Conservation (phyloP, 2,797 vertebrate genomes). For the Craterocephalus amniculus region DNA sequence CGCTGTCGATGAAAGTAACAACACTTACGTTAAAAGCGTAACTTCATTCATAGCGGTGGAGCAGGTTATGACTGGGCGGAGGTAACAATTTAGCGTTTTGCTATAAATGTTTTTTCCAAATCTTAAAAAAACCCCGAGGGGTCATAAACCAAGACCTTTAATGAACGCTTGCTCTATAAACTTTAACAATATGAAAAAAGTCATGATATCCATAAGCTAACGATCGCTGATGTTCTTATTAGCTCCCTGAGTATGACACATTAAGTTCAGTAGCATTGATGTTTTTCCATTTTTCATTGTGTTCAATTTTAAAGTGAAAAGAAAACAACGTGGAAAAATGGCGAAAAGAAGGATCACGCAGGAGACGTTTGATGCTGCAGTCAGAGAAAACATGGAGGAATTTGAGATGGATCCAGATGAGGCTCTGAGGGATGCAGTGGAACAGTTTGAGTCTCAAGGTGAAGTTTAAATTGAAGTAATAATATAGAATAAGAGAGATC, state of each 20-base stretch:
- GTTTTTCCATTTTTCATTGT: neutral
- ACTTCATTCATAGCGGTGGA: conserved; percentile 30
- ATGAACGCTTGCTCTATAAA: neutral
- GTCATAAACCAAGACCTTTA: neutral
- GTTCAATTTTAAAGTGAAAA: conserved; percentile 10
- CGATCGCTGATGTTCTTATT: conserved; percentile 13
- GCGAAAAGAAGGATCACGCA: conserved; percentile 89
- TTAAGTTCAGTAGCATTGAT: neutral
- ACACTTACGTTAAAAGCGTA: conserved; percentile 44
- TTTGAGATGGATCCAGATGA: conserved; percentile 92
- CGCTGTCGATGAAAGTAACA: rapidly evolving
- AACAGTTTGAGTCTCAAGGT: conserved; percentile 97
- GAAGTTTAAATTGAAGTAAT: too few species aligned
- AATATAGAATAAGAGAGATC: too few species aligned
- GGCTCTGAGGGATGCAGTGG: conserved; percentile 89
- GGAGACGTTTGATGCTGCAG: conserved; percentile 93
- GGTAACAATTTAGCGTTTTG: conserved; percentile 15
- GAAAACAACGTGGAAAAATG: conserved; percentile 74
- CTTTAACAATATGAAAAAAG: neutral
- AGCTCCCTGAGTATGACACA: neutral
- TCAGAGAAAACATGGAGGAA: conserved; percentile 92
- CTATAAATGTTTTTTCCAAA: too few species aligned
- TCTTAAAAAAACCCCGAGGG: too few species aligned
- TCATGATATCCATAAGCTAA: neutral
- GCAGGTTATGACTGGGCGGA: conserved; percentile 28